Base-by-base conservation (phyloP, 2,888 invertebrate species). In the Drosophila fungiperda region DNA sequence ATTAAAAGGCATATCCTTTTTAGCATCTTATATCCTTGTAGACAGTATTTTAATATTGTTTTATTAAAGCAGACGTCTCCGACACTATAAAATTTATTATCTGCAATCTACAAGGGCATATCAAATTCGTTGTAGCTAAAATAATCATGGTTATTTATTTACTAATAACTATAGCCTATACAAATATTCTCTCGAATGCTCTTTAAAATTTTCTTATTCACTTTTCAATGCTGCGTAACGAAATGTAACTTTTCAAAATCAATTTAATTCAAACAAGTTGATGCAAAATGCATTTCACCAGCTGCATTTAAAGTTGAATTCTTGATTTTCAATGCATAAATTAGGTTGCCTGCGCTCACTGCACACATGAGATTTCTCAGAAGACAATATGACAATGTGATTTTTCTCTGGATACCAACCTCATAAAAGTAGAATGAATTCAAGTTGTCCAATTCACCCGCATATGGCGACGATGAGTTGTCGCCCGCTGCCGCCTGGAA, bases 381-480 rank as follows among this genome's bases (percentile, higher is more conserved):
- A 59, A 65, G 48, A 35, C 62, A 63, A 58, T 45, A 45, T 40
- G 36, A 20, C 23, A 55, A 40, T 35, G 29, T 17, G 17, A 35
- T 42, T 26, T 35, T 42, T 49, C 36, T 29, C 58, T 67, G 32
- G 32, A 5, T 60, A 76, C 69, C 33, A 54, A 93, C 93, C 93
- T 93, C 92, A 82, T 93, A 93, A 79, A 93, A 93, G 78, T 93
- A 93, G 78, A 93, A 93, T 35, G 93, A 93, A 81, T 93, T 93
- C 64, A 93, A 82, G 73, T 92, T 88, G 70, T 92, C 91, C 66
- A 82, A 82, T 65, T 87, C 88, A 40, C 68, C 80, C 32, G 73
- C 70, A 72, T 89, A 79, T 26, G 69, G 66, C 50, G 62, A 66
- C 8, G 76, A 81, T 42, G 76, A 68, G 62, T 78, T 87, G 73